phyloP scores from a whole-genome alignment of 2,888 invertebrate species.

The Cheilosia pagana region DNA sequence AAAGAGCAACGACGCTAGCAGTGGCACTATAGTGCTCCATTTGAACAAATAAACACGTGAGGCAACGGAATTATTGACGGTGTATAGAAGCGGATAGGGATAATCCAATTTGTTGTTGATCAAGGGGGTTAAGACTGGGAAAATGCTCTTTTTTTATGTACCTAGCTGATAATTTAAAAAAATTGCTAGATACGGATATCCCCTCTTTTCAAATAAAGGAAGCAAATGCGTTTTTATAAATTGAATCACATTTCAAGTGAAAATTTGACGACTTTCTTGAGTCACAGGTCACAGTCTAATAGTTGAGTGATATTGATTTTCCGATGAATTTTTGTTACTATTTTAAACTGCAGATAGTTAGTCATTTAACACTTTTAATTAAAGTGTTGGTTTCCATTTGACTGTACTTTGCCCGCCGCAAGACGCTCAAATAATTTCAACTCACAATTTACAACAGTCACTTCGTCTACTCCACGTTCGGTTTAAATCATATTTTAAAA shows the following conservation, averaged over 20 bases:
- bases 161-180: constrained; percentile 20
- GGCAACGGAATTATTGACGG: constrained; percentile 41
- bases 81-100: constrained; percentile 35
- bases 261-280: background rate
- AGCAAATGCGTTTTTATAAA: too few relatives aligned
- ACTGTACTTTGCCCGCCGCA: too few relatives aligned
- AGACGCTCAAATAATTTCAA: too few relatives aligned
- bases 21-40: constrained; percentile 31
- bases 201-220: too few relatives aligned
- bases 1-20: constrained; percentile 7
- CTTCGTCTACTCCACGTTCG: too few relatives aligned
- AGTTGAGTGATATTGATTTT: background rate
- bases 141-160: constrained; percentile 5
- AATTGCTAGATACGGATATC: too few relatives aligned
- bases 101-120: constrained; percentile 69
- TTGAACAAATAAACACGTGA: constrained; percentile 68
- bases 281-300: background rate
- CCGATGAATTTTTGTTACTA: background rate
- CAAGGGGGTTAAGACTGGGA: constrained; percentile 36
- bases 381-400: too few relatives aligned
- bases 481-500: too few relatives aligned
- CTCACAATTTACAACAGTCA: too few relatives aligned
- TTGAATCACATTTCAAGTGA: background rate
- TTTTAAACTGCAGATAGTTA: too few relatives aligned
- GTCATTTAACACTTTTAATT: too few relatives aligned